These are phyloP conservation scores for Napeogenes sylphis DNA, from an alignment of 2,888 invertebrate species.

Conservation along the genomic window DNA sequence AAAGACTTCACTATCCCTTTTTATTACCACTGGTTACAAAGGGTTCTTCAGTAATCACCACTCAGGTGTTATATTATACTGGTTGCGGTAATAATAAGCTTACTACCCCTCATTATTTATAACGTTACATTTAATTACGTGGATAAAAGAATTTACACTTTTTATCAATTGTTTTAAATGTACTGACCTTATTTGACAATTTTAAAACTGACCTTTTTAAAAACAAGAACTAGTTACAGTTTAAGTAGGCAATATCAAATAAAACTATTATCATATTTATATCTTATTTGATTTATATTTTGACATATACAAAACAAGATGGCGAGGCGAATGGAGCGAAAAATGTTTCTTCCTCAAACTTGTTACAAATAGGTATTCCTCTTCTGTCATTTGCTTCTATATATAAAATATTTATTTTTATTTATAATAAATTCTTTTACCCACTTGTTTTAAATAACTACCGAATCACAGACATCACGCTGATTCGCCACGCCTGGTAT, in stretches of 20 bases:
- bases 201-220: too few species aligned
- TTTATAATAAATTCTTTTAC: conserved; percentile 7
- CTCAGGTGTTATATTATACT: conserved; percentile 72
- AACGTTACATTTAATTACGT: conserved; percentile 2
- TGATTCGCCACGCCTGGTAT: conserved; percentile 18
- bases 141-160: not conserved
- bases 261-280: too few species aligned
- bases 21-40: conserved; percentile 71
- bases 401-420: conserved; percentile 18
- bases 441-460: conserved; percentile 28
- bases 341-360: too few species aligned
- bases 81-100: conserved; percentile 57
- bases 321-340: too few species aligned
- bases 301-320: too few species aligned
- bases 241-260: too few species aligned
- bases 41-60: conserved; percentile 64
- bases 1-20: conserved; percentile 65
- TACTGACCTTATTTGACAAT: too few species aligned
- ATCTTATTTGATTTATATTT: too few species aligned
- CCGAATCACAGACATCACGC: conserved; percentile 26
- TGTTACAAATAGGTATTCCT: too few species aligned
- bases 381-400: too few species aligned
- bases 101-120: conserved; percentile 29
- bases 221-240: too few species aligned
- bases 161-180: not conserved